A percentile compares a stretch with the other conserved stretches of the same genome.
Evolutionary conservation across 2,888 invertebrate genomes (phyloP).

Genomic region (Acleris emargana): DNA sequence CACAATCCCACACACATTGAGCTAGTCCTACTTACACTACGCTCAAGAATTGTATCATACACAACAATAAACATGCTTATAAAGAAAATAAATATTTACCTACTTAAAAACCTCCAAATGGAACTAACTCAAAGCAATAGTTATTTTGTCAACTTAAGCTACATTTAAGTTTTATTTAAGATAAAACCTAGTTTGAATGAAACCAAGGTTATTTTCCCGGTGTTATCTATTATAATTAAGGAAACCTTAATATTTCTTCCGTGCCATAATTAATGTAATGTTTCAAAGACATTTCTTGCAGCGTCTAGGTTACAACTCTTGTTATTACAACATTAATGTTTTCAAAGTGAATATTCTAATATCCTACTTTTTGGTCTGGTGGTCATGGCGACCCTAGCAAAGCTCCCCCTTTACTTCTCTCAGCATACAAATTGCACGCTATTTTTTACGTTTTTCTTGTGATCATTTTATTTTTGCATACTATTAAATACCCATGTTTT

Average conservation of each 20-base stretch:
- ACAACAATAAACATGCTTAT: too few species aligned
- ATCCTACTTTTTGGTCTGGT: constrained; percentile 21
- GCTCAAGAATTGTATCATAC: too few species aligned
- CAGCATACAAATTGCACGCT: constrained; percentile 26
- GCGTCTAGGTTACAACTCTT: constrained; percentile 3
- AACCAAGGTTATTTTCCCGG: too few species aligned
- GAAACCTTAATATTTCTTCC: background rate
- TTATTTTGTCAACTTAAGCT: too few species aligned
- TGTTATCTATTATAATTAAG: too few species aligned
- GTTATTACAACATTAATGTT: constrained; percentile 20
- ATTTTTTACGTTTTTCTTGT: constrained; percentile 25
- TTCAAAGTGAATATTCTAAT: constrained; percentile 16
- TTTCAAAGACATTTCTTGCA: constrained; percentile 1
- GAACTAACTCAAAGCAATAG: too few species aligned
- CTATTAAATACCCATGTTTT: constrained; percentile 21
- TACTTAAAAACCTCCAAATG: too few species aligned
- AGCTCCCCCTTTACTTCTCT: constrained; percentile 22
- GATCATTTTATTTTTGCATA: constrained; percentile 16
- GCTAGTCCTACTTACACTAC: too few species aligned
- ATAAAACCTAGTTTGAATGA: too few species aligned
- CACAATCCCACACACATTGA: too few species aligned
- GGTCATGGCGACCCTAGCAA: constrained; percentile 33
- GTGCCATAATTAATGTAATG: constrained; percentile 1
- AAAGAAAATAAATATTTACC: too few species aligned
- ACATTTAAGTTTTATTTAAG: too few species aligned